phyloP scores from a whole-genome alignment of 2,113 vertebrate species.

The Rhabdornis inornatus region DNA sequence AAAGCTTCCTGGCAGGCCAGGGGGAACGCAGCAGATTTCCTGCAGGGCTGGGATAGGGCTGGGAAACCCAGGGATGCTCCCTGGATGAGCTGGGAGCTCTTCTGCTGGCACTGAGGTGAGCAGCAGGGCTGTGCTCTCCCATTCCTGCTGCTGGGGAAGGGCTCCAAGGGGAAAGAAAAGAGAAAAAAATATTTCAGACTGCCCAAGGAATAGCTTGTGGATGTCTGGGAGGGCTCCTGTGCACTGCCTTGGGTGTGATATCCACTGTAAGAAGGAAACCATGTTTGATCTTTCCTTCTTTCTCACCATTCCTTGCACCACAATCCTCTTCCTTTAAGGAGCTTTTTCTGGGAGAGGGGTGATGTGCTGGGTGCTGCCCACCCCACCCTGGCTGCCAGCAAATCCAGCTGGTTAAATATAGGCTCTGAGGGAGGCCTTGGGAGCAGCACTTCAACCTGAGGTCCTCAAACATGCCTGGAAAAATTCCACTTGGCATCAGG shows the following conservation, averaged over 20 bases:
- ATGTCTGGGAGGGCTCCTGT: not conserved
- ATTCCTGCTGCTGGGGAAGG: not conserved
- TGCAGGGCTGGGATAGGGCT: not conserved
- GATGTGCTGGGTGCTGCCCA: not conserved
- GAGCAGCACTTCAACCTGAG: slow-evolving; percentile 25
- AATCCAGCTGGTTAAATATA: slow-evolving; percentile 37
- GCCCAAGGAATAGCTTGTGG: not conserved
- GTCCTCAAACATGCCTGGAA: slow-evolving; percentile 25
- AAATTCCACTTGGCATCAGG: slow-evolving; percentile 38
- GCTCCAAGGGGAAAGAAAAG: not conserved
- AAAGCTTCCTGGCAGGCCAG: not conserved
- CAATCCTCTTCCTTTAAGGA: not conserved
- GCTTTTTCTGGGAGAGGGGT: not conserved
- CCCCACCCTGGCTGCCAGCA: not conserved
- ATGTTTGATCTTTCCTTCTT: not conserved
- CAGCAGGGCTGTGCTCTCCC: not conserved
- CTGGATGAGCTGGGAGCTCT: rapidly evolving
- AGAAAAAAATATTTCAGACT: not conserved
- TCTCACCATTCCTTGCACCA: not conserved
- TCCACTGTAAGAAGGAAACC: not conserved
- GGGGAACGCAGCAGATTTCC: too few relatives aligned
- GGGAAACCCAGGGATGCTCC: not conserved
- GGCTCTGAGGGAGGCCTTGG: slow-evolving; percentile 7
- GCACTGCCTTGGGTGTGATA: not conserved
- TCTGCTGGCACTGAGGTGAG: not conserved